Evolutionary conservation across 2,888 invertebrate species (phyloP), one percentile per base, ranked within the genome.

Genomic region (Pseudococcus longispinus): DNA sequence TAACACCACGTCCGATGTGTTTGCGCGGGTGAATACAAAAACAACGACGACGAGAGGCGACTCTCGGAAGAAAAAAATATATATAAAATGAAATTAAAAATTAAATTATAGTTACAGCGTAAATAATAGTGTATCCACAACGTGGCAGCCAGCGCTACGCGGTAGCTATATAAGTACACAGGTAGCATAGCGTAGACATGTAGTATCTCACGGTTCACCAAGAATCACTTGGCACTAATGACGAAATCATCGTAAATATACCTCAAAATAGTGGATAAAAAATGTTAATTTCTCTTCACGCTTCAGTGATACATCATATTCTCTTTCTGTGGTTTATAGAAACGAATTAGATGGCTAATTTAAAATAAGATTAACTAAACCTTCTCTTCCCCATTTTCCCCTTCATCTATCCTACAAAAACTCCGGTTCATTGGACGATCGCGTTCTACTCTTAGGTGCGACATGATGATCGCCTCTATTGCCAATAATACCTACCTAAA

Each of bases 231-330:
- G 70, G 70, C 77, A 80, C 86, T 86, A 86, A 86, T 86, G 86
- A 86, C 80, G 86, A 86, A 86, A 86, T 80, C 74, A 86, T 86
- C 86, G 86, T 86, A 86, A 86, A 86, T 86, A 86, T 77, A 86
- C 86, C 80, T 86, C 80, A 74, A 86, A 80, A 42, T 55, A 60
- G 32, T 42, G 32, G n/a, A 86, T 32, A 80, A 86, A 86, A 86
- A 86, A 86, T 86, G 86, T 86, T 86, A 86, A 86, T 86, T 86
- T 86, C 86, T 77, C 51, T 86, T 86, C 86, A 86, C 86, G 86
- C 86, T 86, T 77, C 77, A 86, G 86, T 86, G 86, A 86, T 86
- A 86, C 86, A 86, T 86, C 86, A 86, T 86, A 86, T 86, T 86
- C 86, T 74, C 29, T 70, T 70, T 37, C 77, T 86, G 86, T 80